Conservation (phyloP, 2,888 invertebrate genomes). For the Meteorus colon region DNA sequence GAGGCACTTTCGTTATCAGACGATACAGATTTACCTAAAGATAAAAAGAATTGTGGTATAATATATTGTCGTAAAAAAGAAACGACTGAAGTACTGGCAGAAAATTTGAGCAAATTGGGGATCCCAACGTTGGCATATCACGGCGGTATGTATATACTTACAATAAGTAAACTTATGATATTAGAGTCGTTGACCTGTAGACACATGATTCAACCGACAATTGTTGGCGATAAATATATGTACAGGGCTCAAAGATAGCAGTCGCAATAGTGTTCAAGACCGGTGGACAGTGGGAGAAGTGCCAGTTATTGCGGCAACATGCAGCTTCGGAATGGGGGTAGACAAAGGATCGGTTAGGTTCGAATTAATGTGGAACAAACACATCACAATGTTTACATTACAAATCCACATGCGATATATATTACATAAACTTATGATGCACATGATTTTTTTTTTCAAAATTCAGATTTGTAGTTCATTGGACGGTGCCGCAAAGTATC, state of each 20-base stretch:
- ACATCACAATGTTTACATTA: background rate
- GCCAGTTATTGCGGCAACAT: constrained; percentile 95
- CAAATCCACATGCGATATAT: constrained; percentile 10
- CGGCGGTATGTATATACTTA: constrained; percentile 79
- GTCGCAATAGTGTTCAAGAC: constrained; percentile 87
- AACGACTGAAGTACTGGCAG: constrained; percentile 89
- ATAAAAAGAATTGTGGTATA: constrained; percentile 83
- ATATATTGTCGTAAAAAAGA: constrained; percentile 96
- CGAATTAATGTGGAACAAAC: constrained; percentile 50
- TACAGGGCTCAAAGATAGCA: constrained; percentile 81
- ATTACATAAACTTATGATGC: background rate
- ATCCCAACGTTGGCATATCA: constrained; percentile 90
- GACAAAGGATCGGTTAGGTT: constrained; percentile 94
- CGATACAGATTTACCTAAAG: constrained; percentile 59
- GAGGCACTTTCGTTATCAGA: constrained; percentile 79
- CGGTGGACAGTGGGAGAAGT: constrained; percentile 93
- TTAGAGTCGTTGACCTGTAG: constrained; percentile 1
- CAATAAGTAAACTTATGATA: background rate
- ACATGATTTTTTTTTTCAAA: background rate
- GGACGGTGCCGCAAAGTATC: constrained; percentile 96
- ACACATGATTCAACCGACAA: background rate
- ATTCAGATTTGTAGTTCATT: constrained; percentile 93
- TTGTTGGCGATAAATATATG: constrained; percentile 7
- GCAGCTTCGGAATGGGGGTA: constrained; percentile 99
- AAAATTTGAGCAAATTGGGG: constrained; percentile 82